Percentiles rank a stretch among this genome's conserved stretches.
These are phyloP conservation scores for Apostichopus californicus DNA, from an alignment of 35 echinoderm and acorn worm species.

Conservation along the genomic window DNA sequence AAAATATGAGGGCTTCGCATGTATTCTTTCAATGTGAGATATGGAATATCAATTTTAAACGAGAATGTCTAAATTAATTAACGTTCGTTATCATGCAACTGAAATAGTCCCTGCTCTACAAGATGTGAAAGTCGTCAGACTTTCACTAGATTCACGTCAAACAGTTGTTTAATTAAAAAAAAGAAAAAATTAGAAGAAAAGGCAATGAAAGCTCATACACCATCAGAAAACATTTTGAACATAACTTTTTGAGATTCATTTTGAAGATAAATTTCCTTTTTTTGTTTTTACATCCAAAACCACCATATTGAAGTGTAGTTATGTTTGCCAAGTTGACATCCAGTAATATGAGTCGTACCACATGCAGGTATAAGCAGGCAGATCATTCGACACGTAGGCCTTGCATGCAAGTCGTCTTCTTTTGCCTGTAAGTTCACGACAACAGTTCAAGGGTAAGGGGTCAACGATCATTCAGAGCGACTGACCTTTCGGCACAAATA, in stretches of 20 bases:
- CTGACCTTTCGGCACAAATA: too few species aligned
- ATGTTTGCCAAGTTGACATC: background rate
- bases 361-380: background rate
- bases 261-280: background rate
- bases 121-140: background rate
- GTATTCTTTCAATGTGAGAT: too few species aligned
- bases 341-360: background rate
- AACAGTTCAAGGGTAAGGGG: too few species aligned
- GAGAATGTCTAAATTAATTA: too few species aligned
- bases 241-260: background rate
- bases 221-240: background rate
- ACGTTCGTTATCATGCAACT: too few species aligned
- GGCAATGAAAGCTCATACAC: slow-evolving; percentile 40
- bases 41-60: too few species aligned
- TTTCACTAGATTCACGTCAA: background rate
- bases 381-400: background rate
- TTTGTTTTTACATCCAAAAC: background rate
- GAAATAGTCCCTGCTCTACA: too few species aligned
- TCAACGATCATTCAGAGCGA: too few species aligned
- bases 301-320: background rate
- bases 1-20: too few species aligned
- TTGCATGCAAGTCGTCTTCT: background rate
- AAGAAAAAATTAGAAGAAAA: background rate
- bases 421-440: too few species aligned
- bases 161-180: background rate